A percentile compares a stretch with the other conserved stretches of the same genome.
phyloP scores from a whole-genome alignment of 2,797 vertebrate genomes.

The Tragopan temminckii region DNA sequence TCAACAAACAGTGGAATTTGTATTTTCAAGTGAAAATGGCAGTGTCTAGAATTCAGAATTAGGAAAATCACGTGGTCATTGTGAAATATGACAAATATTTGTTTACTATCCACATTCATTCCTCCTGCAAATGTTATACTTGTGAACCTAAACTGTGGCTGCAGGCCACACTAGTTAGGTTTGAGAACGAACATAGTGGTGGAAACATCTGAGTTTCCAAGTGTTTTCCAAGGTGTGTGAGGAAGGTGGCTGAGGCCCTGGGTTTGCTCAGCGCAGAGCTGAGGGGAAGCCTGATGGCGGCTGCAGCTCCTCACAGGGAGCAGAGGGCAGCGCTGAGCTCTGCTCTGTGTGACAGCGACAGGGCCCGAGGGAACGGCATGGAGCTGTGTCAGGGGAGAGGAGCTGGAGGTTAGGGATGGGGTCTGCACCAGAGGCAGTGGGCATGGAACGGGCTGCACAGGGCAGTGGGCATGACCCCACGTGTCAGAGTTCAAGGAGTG shows the following conservation, averaged over 20 bases:
- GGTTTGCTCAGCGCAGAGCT: too few relatives aligned
- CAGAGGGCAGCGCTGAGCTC: neutral
- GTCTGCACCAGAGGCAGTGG: neutral
- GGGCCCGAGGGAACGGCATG: neutral
- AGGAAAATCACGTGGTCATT: neutral
- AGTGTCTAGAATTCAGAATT: neutral
- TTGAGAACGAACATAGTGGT: too few relatives aligned
- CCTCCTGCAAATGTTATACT: too few relatives aligned
- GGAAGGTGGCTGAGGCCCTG: neutral
- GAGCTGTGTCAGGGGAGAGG: neutral
- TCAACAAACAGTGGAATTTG: neutral
- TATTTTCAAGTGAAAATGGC: neutral
- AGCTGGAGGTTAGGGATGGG: neutral
- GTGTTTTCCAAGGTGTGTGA: too few relatives aligned
- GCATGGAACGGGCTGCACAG: too few relatives aligned
- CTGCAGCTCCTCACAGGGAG: neutral
- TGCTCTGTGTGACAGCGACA: neutral
- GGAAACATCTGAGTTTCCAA: too few relatives aligned
- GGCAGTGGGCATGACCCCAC: neutral
- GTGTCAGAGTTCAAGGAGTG: neutral
- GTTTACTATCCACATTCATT: too few relatives aligned
- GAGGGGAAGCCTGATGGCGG: neutral
- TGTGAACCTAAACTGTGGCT: too few relatives aligned
- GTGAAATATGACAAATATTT: neutral
- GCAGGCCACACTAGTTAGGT: too few relatives aligned